Percentiles rank a stretch among this genome's conserved stretches.
These are phyloP conservation scores for Venturia canescens DNA, from an alignment of 1,140 invertebrate species.

Conservation along the genomic window DNA sequence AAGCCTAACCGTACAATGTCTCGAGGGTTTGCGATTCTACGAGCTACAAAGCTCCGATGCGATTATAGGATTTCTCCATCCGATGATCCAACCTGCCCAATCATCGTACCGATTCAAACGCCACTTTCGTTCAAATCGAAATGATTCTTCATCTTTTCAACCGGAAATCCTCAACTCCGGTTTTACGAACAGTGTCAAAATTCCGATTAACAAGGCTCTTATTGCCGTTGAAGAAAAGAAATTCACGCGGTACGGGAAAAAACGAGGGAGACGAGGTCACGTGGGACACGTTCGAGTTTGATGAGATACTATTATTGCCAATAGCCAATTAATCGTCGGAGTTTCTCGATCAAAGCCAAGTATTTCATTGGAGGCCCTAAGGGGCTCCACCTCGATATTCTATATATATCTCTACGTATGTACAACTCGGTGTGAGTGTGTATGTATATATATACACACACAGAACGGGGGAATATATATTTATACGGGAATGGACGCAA, in stretches of 20 bases:
- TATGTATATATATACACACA: neutral
- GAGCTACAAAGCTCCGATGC: too few species aligned
- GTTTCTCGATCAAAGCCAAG: conserved; percentile 42
- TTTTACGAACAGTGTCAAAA: neutral
- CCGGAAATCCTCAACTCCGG: neutral
- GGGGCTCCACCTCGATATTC: conserved; percentile 1
- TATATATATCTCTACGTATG: conserved; percentile 6
- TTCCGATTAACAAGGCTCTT: neutral
- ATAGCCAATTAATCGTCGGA: conserved; percentile 42
- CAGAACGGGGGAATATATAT: too few species aligned
- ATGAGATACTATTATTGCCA: conserved; percentile 40
- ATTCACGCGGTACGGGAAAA: neutral
- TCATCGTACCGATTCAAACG: too few species aligned
- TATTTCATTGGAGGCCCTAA: conserved; percentile 30
- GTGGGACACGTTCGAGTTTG: conserved; percentile 21
- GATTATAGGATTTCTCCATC: too few species aligned
- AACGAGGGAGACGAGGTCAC: conserved; percentile 9
- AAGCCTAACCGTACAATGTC: too few species aligned
- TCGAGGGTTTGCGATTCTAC: too few species aligned
- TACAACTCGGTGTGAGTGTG: neutral
- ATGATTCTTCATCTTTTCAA: neutral
- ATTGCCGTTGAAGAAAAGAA: neutral
- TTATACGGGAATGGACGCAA: conserved; percentile 13
- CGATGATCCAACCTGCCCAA: too few species aligned
- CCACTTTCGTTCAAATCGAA: neutral